phyloP scores from a whole-genome alignment of 2,113 vertebrate species.

The Carassius carassius region DNA sequence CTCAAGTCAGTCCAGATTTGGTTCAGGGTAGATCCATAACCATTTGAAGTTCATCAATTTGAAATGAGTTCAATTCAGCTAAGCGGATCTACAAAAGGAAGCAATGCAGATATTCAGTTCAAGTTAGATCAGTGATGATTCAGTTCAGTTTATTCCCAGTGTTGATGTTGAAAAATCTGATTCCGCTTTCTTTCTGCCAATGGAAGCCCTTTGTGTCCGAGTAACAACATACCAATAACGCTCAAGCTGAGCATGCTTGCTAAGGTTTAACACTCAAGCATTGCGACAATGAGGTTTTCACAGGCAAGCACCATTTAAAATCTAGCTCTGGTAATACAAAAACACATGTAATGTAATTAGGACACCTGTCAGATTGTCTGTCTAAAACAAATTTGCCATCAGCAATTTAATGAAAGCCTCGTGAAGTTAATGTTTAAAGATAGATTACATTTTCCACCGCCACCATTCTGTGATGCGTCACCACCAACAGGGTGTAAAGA shows the following conservation, averaged over 20 bases:
- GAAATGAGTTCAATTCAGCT: too few species aligned
- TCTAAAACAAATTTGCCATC: constrained; percentile 49
- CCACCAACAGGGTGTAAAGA: constrained; percentile 35
- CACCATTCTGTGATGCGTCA: constrained; percentile 27
- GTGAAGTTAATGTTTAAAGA: constrained; percentile 36
- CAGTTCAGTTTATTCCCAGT: too few species aligned
- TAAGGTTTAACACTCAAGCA: neutral
- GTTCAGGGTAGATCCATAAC: too few species aligned
- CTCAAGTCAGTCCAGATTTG: too few species aligned
- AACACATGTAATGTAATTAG: neutral
- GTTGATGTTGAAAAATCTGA: too few species aligned
- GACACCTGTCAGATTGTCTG: constrained; percentile 46
- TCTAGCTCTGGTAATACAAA: neutral
- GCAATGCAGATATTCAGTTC: too few species aligned
- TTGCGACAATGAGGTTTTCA: neutral
- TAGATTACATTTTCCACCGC: constrained; percentile 22
- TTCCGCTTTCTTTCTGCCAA: neutral
- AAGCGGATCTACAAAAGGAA: neutral
- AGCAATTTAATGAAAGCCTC: constrained; percentile 44
- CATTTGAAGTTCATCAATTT: too few species aligned
- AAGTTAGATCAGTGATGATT: too few species aligned
- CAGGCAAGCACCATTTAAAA: neutral
- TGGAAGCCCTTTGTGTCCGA: neutral
- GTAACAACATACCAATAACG: neutral
- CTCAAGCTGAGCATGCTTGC: too few species aligned